Conservation (phyloP, 2,888 invertebrate genomes). For the Caenorhabditis sinica region DNA sequence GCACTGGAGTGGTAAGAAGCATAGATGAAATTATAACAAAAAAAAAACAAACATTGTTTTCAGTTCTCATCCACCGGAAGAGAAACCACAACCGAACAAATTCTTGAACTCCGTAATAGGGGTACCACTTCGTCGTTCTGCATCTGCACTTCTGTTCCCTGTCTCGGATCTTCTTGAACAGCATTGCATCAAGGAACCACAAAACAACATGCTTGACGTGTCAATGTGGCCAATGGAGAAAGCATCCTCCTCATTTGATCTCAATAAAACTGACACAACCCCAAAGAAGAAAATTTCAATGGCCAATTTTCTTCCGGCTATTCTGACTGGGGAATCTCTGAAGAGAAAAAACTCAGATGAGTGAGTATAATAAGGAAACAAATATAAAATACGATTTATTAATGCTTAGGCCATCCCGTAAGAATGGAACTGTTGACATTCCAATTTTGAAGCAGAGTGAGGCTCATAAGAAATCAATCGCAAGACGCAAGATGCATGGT, state of each 20-base stretch:
- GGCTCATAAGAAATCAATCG: conserved; percentile 29
- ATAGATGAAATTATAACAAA: not conserved
- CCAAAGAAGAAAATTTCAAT: conserved; percentile 23
- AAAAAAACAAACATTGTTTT: not conserved
- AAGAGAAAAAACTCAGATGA: not conserved
- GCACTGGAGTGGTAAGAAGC: not conserved
- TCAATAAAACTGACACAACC: not conserved
- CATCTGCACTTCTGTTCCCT: conserved; percentile 40
- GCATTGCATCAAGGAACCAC: not conserved
- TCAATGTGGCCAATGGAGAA: conserved; percentile 15
- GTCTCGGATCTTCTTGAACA: conserved; percentile 18
- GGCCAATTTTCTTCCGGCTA: not conserved
- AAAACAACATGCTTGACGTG: not conserved
- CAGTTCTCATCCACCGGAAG: too few species aligned
- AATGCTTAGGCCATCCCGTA: conserved; percentile 18
- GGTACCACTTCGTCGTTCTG: conserved; percentile 34
- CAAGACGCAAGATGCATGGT: conserved; percentile 28
- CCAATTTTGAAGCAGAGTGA: conserved; percentile 28
- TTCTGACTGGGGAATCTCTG: not conserved
- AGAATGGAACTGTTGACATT: conserved; percentile 25
- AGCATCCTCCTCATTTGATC: not conserved
- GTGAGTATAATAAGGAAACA: not conserved
- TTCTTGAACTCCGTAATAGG: conserved; percentile 7
- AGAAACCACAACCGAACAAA: too few species aligned
- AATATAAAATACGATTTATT: not conserved